Base-by-base conservation (phyloP, 2,113 vertebrate genomes). In the Circaetus cinerascens region DNA sequence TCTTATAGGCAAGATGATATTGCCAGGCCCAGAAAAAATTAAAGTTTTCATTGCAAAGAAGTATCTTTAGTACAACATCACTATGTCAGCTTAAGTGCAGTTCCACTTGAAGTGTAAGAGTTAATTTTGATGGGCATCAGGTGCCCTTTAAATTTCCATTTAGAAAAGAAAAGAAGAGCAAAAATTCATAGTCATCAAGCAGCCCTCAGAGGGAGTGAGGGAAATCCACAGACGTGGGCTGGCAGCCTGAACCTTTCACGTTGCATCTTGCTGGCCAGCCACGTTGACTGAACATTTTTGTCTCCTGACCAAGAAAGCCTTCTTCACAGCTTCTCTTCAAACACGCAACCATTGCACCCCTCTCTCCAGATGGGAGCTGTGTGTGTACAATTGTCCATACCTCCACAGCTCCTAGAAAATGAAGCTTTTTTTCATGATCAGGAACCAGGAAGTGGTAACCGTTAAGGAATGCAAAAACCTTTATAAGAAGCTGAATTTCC, bases 341-440 rank as follows among this genome's bases (percentile, higher is more conserved):
- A 59, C 0, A 3, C 0, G 2, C 23, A 73, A 5, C 13, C 10
- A 20, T 7, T 41, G 29, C 20, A 40, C 1, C 13, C 15, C 7
- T 63, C 66, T 69, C 22, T 74, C 25, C 55, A 77, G 45, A 20
- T 1, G n/a, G 22, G 25, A 73, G 20, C 4, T 45, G 0, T 21
- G 3, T 59, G 25, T 29, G 2, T 71, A 32, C 14, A 57, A 20
- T 15, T 82, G 11, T 36, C 34, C 38, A 3, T 50, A 62, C 0
- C 11, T 81, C 55, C 41, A 83, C 15, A 71, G 18, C 15, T 53
- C 30, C 36, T 17, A 40, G 66, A 89, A 51, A 76, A 41, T 26
- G 2, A 68, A 43, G 5, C 1, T 2, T 48, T 62, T 26, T 85
- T 40, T 7, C n/a, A 55, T 41, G 21, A 30, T 32, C 21, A 27